Evolutionary conservation across 2,113 vertebrate species (phyloP), one percentile per base, ranked within the genome.

Genomic region (Capreolus pygargus): DNA sequence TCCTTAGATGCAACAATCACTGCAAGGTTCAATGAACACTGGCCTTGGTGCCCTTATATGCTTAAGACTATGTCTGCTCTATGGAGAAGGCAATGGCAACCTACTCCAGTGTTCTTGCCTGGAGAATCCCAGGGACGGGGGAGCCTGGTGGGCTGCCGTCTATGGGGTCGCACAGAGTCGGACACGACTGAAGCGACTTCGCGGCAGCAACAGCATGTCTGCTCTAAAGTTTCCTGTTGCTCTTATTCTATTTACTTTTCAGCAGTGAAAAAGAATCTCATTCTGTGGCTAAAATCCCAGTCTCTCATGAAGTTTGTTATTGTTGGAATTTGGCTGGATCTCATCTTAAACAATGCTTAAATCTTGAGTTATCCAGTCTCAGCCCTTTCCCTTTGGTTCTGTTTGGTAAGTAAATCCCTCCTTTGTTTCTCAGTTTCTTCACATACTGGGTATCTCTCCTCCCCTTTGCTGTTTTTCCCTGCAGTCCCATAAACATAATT

Each of bases 281-380:
- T 74, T 88, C 36, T 67, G 55, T 86, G 54, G 86, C 54, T 94
- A 90, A 94, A 52, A 52, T 55, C 27, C 11, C 57, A 21, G 2
- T 95, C 58, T 92, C 94, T 93, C 92, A 25, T 12, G 9, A n/a
- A 85, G 3, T 82, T 30, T 89, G 79, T 94, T 95, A 76, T 94
- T 30, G 47, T 45, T 82, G 58, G 58, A 57, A 43, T 47, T 58
- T 93, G 67, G 17, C 27, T n/a, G 54, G 58, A 28, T 86, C 93
- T 97, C 91, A n/a, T 86, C 90, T 97, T 96, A 98, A 76, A 96
- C 89, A 33, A 87, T 93, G 60, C 95, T 78, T 86, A 33, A 16
- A 19, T 86, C 10, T 95, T 89, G 94, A 91, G n/a, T 87, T 55
- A 16, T 78, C 16, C 19, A 43, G 16, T 28, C 92, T 97, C 74